Evolutionary conservation across 2,113 vertebrate genomes (phyloP), one percentile per base, ranked within the genome.

Genomic region (Columbina picui): DNA sequence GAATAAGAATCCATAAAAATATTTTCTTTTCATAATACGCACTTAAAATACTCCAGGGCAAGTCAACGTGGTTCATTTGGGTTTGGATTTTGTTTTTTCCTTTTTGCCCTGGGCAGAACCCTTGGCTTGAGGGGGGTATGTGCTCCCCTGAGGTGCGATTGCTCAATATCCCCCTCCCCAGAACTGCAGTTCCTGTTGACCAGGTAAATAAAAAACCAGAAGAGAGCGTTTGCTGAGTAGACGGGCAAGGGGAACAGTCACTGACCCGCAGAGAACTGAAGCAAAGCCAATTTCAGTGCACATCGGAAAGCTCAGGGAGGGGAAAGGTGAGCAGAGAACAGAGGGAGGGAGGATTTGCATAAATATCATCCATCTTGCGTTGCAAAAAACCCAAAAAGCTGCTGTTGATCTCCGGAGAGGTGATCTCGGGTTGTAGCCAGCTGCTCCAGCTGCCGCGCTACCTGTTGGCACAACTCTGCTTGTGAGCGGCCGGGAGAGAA

Each of bases 1-100:
- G 98, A 99, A 98, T 99, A 99, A 99, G 98, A 99, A 98, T 98
- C 94, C 98, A 99, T 99, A 99, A 99, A 99, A 99, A 99, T 99
- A 99, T 98, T 98, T 98, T 99, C 98, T 99, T 99, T 99, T 98
- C 98, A 98, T 98, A 98, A 99, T 98, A 99, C 98, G 98, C 98
- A 98, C 98, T 98, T 99, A 99, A 98, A 99, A 99, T 98, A 98
- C 98, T 97, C 96, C 98, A 75, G 96, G 98, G 98, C 93, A 97
- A 97, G 96, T 97, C 95, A 69, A 96, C 79, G 97, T 96, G 97
- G 97, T 96, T 98, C 94, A 15, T 83, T 82, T 81, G 83, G 94
- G 80, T n/a, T 47, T 41, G 20, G 27, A 89, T 78, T 68, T 57
- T 56, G 83, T 21, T 13, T 53, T 82, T 81, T 49, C 18, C 36